Evolutionary conservation across 2,113 vertebrate genomes (phyloP), one percentile per base, ranked within the genome.

Genomic region (Ciconia boyciana): DNA sequence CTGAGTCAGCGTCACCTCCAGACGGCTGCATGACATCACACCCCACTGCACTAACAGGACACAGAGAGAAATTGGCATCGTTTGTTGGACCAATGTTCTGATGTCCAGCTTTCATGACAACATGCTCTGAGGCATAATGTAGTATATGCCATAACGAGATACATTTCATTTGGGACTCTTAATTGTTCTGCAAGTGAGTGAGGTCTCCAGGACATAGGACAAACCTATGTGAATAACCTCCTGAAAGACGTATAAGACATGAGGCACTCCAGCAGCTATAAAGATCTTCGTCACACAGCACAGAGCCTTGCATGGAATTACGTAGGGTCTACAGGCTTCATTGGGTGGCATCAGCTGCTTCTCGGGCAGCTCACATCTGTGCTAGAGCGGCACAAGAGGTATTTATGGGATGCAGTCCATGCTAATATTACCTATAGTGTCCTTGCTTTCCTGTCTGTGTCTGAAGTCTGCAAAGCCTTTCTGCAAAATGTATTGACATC

Each of bases 21-120:
- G 72, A 52, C 1, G 1, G 29, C 51, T 57, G 39, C 69, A 16
- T 43, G 51, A 34, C 49, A 72, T 48, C 77, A 62, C 43, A 54
- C 4, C 48, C 44, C 22, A 2, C 58, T 21, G 41, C 54, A 29
- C 54, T 28, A 49, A 26, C 51, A 25, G 32, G 31, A 60, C 49
- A 41, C 0, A 0, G 36, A 80, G 21, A 69, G 49, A 75, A 79
- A 83, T 2, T 39, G 41, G 49, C 78, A 62, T 25, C 2, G 0
- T n/a, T 89, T 71, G 11, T 28, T 32, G 41, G 64, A 80, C 31
- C 36, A 20, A 1, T 2, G 8, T 71, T 71, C 48, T 68, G 52
- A 44, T 2, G 7, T 55, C 79, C 79, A 92, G 46, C 44, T 32
- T 80, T 44, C 49, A 2, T 7, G 22, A 36, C 83, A 92, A 21